phyloP scores from a whole-genome alignment of 1,140 invertebrate genomes.

The Aporrectodea caliginosa region DNA sequence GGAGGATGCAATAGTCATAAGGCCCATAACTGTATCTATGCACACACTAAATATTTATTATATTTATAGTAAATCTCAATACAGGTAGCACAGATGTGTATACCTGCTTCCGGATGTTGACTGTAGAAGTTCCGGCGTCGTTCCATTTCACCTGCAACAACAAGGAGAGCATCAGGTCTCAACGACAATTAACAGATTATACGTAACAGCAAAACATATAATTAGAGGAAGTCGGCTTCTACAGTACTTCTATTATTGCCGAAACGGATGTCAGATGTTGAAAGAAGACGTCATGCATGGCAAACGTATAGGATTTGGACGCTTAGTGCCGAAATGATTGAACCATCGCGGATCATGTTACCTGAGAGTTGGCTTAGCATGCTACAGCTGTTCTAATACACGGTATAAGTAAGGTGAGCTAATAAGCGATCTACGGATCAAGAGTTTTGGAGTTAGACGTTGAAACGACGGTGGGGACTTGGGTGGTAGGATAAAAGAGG shows the following conservation, averaged over 20 bases:
- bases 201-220: background rate
- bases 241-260: no score
- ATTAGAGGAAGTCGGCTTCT: background rate
- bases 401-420: no score
- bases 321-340: background rate
- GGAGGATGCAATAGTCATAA: background rate
- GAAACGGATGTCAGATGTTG: no score
- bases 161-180: background rate
- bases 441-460: no score
- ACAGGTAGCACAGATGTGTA: background rate
- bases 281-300: no score
- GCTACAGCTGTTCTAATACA: no score
- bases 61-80: background rate
- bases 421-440: no score
- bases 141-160: background rate
- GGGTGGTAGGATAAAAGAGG: no score
- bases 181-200: background rate
- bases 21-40: background rate
- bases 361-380: no score
- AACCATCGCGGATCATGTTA: no score
- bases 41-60: no score
- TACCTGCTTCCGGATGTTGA: background rate
- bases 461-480: no score
- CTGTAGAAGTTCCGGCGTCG: background rate
- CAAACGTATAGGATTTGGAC: background rate